Base-by-base conservation (phyloP, 1,140 invertebrate species). In the Euwallacea fornicatus region DNA sequence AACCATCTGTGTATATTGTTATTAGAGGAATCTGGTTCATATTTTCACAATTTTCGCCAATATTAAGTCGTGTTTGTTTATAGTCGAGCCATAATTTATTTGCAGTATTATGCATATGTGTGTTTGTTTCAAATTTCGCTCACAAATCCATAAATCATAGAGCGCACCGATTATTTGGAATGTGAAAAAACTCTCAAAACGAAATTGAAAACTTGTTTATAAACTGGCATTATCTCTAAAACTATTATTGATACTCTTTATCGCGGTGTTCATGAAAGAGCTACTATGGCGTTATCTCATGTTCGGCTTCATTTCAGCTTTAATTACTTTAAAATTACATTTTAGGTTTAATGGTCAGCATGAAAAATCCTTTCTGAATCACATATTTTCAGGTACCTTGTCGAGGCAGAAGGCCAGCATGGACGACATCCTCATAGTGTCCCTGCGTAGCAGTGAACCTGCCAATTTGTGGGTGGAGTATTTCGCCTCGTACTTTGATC, bases 351-450 rank as follows among this genome's bases (percentile, higher is more conserved):
- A 50, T 50, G 46, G 21, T 1, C 21, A 33, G 9, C 46, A 50
- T 2, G 13, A 33, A 33, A 33, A 33, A 33, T 33, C 21, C 21
- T 33, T 4, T 33, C 21, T 33, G 4, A 33, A 33, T 33, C 21
- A 33, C 21, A 33, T n/a, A 33, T 33, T 79, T 79, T 15, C 76
- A 81, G 79, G 73, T 8, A 74, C 69, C 53, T 43, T 71, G 9
- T 75, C 74, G 68, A 77, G 74, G 68, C 63, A 46, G 44, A 50
- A 59, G 9, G 75, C 81, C 80, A 88, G 88, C 76, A 89, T 90
- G 88, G 90, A 93, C 81, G 91, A 93, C 76, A 91, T 94, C 43
- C 83, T 92, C 42, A 91, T 94, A 78, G 81, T 93, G 33, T 92
- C 90, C 73, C 88, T 90, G 73, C 88, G 87, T 59, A 87, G 88